Evolutionary conservation across 2,888 invertebrate genomes (phyloP).

Genomic region (Clostera curtula): DNA sequence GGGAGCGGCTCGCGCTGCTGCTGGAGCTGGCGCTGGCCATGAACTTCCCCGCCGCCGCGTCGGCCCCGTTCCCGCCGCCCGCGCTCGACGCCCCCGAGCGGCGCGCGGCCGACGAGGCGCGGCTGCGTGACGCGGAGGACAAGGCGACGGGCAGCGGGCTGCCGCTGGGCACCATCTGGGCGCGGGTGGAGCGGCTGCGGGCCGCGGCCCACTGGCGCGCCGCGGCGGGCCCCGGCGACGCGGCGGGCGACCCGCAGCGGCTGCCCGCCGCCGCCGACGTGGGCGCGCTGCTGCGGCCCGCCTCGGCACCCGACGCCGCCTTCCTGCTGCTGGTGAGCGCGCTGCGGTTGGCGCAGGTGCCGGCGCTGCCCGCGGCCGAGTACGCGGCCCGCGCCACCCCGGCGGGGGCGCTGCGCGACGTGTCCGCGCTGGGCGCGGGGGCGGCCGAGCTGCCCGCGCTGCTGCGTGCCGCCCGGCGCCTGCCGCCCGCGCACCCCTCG

Average conservation of each 20-base stretch:
- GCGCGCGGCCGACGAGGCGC: constrained; percentile 5
- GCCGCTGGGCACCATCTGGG: constrained; percentile 84
- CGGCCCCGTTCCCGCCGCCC: constrained; percentile 30
- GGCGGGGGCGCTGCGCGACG: constrained; percentile 13
- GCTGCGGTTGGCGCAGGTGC: constrained; percentile 42
- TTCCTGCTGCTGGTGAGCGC: constrained; percentile 76
- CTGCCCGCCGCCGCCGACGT: constrained; percentile 78
- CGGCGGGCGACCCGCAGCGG: constrained; percentile 77
- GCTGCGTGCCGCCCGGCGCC: constrained; percentile 25
- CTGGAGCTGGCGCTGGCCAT: constrained; percentile 80
- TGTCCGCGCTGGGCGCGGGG: constrained; percentile 18
- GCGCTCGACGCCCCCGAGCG: constrained; percentile 13
- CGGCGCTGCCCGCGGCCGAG: constrained; percentile 11
- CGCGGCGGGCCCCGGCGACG: constrained; percentile 74
- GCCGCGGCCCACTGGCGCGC: constrained; percentile 83
- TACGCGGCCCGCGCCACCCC: constrained; percentile 11
- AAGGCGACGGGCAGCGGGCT: constrained; percentile 37
- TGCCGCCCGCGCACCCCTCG: constrained; percentile 27
- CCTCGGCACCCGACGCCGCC: constrained; percentile 70
- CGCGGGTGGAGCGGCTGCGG: constrained; percentile 82
- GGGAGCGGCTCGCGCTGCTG: constrained; percentile 84
- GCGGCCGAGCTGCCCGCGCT: constrained; percentile 22
- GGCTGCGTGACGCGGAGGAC: constrained; percentile 22
- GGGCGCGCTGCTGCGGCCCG: constrained; percentile 81
- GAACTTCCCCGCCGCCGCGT: constrained; percentile 65